These are phyloP conservation scores for Spisula subtruncata DNA, from an alignment of 2,888 invertebrate genomes.

Conservation along the genomic window DNA sequence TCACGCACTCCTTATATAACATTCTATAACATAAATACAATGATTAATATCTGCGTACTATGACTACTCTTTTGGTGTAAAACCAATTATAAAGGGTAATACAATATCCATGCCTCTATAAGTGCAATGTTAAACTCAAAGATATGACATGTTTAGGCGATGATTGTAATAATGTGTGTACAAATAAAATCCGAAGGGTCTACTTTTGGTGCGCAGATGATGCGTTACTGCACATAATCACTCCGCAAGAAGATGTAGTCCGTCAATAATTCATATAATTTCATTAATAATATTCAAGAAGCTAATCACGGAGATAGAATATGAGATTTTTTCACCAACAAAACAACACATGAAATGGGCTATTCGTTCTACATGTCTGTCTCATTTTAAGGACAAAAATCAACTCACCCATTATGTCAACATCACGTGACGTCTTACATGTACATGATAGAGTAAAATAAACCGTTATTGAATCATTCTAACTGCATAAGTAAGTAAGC, in stretches of 20 bases:
- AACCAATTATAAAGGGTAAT: too few relatives aligned
- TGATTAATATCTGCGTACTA: not conserved
- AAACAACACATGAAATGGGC: not conserved
- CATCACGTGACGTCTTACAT: not conserved
- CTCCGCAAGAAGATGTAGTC: not conserved
- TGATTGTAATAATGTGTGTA: too few relatives aligned
- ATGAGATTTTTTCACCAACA: not conserved
- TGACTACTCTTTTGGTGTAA: too few relatives aligned
- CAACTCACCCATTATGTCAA: not conserved
- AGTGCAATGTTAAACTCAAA: too few relatives aligned
- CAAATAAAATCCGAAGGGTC: not conserved
- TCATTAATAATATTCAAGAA: not conserved
- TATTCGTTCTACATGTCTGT: not conserved
- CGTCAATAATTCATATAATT: constrained; percentile 18
- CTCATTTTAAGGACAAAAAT: not conserved
- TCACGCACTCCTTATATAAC: not conserved
- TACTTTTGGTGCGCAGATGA: not conserved
- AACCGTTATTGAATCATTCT: too few relatives aligned
- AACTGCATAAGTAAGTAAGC: too few relatives aligned
- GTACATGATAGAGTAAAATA: too few relatives aligned
- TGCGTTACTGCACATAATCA: not conserved
- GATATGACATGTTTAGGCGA: too few relatives aligned
- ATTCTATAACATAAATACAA: not conserved
- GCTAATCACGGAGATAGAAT: not conserved
- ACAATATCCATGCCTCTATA: too few relatives aligned